phyloP scores from a whole-genome alignment of 2,113 vertebrate species.

The Felis catus region F.catus_Fca126_mat1.0 CM031420.1:98327501-98328000 shows the following conservation, averaged over 20 bases:
- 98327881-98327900: constrained; percentile 66
- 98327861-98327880: constrained; percentile 44
- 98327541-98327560: neutral
- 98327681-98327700: neutral
- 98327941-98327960: constrained; percentile 46
- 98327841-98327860: constrained; percentile 20
- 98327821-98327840: constrained; percentile 52
- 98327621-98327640: constrained; percentile 26
- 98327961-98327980: constrained; percentile 21
- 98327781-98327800: neutral
- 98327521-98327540: neutral
- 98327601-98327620: neutral
- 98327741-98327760: neutral
- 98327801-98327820: neutral
- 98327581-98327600: neutral
- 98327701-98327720: neutral
- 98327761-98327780: neutral
- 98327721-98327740: neutral
- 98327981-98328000: neutral
- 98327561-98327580: neutral
- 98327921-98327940: constrained; percentile 50
- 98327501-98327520: neutral
- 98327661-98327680: constrained; percentile 20
- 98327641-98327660: neutral
- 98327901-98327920: constrained; percentile 59